Evolutionary conservation across 2,113 vertebrate species (phyloP).

Genomic region (Leptobrachium leishanense): DNA sequence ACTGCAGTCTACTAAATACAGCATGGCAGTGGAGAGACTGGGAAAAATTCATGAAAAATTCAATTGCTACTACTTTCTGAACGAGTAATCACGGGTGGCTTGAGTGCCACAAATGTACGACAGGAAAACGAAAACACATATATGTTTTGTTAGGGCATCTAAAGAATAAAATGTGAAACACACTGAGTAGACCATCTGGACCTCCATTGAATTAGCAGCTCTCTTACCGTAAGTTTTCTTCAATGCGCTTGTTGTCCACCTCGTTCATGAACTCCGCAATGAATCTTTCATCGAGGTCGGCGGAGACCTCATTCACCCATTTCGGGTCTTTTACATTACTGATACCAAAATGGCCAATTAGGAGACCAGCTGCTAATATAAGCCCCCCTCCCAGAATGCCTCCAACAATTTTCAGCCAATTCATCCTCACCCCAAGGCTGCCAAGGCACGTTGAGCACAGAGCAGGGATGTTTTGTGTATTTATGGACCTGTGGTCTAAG

Average conservation of each 20-base stretch:
- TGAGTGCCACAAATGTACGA: no score
- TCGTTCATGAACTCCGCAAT: constrained; percentile 69
- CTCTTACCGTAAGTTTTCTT: constrained; percentile 72
- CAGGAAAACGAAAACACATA: no score
- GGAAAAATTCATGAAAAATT: no score
- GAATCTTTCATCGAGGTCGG: constrained; percentile 73
- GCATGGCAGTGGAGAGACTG: no score
- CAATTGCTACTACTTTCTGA: no score
- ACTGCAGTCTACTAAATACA: no score
- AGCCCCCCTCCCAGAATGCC: not conserved
- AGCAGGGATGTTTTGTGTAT: not conserved
- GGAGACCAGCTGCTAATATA: constrained; percentile 54
- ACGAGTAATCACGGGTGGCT: no score
- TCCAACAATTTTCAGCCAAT: constrained; percentile 50
- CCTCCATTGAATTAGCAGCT: no score
- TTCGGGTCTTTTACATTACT: constrained; percentile 36
- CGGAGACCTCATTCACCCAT: constrained; percentile 52
- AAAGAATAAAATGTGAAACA: no score
- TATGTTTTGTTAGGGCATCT: no score
- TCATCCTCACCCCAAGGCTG: constrained; percentile 37
- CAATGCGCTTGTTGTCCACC: constrained; percentile 69
- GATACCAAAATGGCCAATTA: constrained; percentile 70
- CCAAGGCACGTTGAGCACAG: no score
- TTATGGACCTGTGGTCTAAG: not conserved
- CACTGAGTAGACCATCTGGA: no score